These are phyloP conservation scores for Agonopterix alstromeriana DNA, from an alignment of 2,888 invertebrate genomes.

Conservation along the genomic window DNA sequence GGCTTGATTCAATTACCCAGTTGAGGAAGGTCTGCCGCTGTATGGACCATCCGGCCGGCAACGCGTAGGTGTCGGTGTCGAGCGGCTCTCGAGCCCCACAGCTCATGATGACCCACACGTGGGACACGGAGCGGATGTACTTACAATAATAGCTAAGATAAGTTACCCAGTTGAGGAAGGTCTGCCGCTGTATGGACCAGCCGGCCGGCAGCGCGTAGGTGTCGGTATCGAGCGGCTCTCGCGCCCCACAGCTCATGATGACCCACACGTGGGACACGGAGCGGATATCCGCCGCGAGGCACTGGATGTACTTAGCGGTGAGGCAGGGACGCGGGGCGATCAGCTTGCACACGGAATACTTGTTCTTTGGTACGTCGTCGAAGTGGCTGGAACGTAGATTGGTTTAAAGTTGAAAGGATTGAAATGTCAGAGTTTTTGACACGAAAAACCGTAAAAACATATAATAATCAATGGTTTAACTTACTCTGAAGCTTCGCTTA, in stretches of 20 bases:
- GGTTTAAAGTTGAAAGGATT: no score
- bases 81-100: no score
- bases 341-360: conserved; percentile 73
- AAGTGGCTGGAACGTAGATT: conserved; percentile 50
- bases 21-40: conserved; percentile 57
- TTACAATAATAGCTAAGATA: not conserved
- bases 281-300: conserved; percentile 80
- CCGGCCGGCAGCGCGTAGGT: conserved; percentile 78
- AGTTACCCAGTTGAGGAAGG: conserved; percentile 61
- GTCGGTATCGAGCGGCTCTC: conserved; percentile 44
- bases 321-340: conserved; percentile 83
- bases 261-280: conserved; percentile 85
- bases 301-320: conserved; percentile 85
- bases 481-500: no score
- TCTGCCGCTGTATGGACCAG: conserved; percentile 69
- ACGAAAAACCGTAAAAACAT: no score
- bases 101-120: conserved; percentile 83
- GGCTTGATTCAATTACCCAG: conserved; percentile 47
- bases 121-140: conserved; percentile 78
- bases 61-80: conserved; percentile 61
- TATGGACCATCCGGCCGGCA: conserved; percentile 80
- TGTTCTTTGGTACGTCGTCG: conserved; percentile 70
- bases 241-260: conserved; percentile 74
- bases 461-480: no score
- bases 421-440: no score